Conservation (phyloP, 2,888 invertebrate species). For the Pammene fasciana region DNA sequence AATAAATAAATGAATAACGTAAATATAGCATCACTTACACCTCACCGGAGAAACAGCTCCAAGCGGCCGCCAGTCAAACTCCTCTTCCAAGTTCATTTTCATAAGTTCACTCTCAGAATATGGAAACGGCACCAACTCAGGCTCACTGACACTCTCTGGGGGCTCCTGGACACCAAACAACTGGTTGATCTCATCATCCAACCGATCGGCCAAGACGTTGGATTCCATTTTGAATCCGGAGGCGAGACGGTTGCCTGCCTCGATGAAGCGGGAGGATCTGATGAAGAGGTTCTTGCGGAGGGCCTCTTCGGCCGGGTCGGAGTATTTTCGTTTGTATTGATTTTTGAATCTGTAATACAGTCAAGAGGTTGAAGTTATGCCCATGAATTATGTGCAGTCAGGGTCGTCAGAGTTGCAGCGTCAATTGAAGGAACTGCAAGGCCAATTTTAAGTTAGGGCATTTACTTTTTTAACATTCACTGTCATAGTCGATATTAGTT, state of each 20-base stretch:
- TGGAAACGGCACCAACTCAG: conserved; percentile 62
- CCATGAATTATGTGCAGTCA: too few relatives aligned
- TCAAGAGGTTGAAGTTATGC: not conserved
- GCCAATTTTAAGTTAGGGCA: too few relatives aligned
- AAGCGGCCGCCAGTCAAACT: conserved; percentile 69
- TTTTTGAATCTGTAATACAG: conserved; percentile 56
- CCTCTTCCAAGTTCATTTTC: conserved; percentile 54
- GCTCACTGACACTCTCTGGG: too few relatives aligned
- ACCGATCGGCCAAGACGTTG: conserved; percentile 66
- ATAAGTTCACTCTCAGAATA: conserved; percentile 53
- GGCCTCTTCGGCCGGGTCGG: conserved; percentile 63
- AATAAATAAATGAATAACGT: too few relatives aligned
- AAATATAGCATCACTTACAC: conserved; percentile 59
- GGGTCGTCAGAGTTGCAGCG: too few relatives aligned
- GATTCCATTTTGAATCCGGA: conserved; percentile 58
- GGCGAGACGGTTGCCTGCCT: conserved; percentile 68
- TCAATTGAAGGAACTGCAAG: too few relatives aligned
- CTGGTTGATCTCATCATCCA: conserved; percentile 57
- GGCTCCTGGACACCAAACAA: conserved; percentile 54
- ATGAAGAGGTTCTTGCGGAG: conserved; percentile 65
- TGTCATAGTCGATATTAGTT: too few relatives aligned
- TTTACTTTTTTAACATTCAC: too few relatives aligned
- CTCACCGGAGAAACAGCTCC: conserved; percentile 70
- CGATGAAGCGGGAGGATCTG: conserved; percentile 60
- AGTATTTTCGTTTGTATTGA: conserved; percentile 58